Percentiles rank a stretch among this genome's conserved stretches.
These are phyloP conservation scores for Candoia aspera DNA, from an alignment of 2,113 vertebrate species.

Conservation along the genomic window DNA sequence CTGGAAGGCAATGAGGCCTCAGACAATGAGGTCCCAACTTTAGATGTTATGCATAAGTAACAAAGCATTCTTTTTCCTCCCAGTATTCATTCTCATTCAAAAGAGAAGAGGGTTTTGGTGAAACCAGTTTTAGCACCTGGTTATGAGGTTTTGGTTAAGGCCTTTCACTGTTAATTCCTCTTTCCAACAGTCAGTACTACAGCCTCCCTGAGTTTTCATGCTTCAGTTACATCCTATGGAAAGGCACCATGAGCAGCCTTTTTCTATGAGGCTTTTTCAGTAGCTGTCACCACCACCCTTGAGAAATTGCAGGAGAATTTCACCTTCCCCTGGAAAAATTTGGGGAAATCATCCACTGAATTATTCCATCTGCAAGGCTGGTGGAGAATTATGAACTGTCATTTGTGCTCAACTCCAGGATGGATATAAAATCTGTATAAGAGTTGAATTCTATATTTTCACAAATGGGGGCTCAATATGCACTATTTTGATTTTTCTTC, in stretches of 20 bases:
- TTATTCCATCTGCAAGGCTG: background rate
- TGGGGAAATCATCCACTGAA: background rate
- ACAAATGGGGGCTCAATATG: background rate
- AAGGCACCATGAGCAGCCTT: background rate
- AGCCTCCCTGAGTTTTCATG: background rate
- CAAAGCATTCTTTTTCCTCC: background rate
- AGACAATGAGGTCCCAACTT: background rate
- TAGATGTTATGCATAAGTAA: background rate
- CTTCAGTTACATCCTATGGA: background rate
- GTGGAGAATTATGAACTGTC: background rate
- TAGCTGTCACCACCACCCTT: background rate
- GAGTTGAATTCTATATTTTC: background rate
- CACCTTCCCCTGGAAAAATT: background rate
- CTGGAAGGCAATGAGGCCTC: background rate
- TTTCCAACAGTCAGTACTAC: background rate
- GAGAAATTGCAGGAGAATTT: background rate
- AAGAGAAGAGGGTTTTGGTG: background rate
- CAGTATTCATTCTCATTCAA: background rate
- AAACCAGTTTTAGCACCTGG: background rate
- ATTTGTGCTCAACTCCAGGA: background rate
- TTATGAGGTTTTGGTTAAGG: background rate
- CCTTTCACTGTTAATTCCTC: background rate
- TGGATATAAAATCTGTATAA: background rate
- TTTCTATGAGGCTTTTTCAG: background rate
- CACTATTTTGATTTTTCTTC: background rate